Percentiles rank a stretch among this genome's conserved stretches.
These are phyloP conservation scores for Neoitamus cyanurus DNA, from an alignment of 2,888 invertebrate species.

Conservation along the genomic window DNA sequence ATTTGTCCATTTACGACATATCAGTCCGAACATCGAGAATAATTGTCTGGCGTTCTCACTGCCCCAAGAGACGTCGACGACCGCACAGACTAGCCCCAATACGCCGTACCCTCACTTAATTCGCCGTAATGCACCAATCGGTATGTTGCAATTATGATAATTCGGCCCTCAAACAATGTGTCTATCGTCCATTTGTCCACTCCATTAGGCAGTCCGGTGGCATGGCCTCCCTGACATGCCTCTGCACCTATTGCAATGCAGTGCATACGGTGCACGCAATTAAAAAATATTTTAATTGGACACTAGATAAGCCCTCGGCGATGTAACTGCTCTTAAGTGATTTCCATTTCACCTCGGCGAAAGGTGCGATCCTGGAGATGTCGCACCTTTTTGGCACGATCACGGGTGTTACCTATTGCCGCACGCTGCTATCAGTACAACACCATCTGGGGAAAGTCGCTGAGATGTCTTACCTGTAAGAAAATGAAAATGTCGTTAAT, in stretches of 20 bases:
- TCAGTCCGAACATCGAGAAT: conserved; percentile 36
- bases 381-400: conserved; percentile 34
- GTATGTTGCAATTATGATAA: conserved; percentile 40
- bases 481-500: conserved; percentile 46
- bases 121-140: conserved; percentile 21
- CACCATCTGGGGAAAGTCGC: conserved; percentile 46
- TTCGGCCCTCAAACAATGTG: conserved; percentile 13
- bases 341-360: conserved; percentile 46
- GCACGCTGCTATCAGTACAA: neutral
- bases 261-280: conserved; percentile 29
- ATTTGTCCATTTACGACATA: conserved; percentile 46
- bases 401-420: neutral
- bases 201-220: neutral
- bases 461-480: conserved; percentile 49
- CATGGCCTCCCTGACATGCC: neutral
- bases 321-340: conserved; percentile 31
- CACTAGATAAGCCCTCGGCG: conserved; percentile 7
- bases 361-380: conserved; percentile 37
- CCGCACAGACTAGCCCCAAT: neutral
- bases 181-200: conserved; percentile 28
- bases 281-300: conserved; percentile 47
- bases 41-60: conserved; percentile 39
- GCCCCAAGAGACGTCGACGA: conserved; percentile 3
- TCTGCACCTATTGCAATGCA: neutral
- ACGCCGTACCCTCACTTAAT: conserved; percentile 19